Percentiles rank a stretch among this genome's conserved stretches.
Conservation (phyloP, 2,113 vertebrate genomes). For the Nasalis larvatus region DNA sequence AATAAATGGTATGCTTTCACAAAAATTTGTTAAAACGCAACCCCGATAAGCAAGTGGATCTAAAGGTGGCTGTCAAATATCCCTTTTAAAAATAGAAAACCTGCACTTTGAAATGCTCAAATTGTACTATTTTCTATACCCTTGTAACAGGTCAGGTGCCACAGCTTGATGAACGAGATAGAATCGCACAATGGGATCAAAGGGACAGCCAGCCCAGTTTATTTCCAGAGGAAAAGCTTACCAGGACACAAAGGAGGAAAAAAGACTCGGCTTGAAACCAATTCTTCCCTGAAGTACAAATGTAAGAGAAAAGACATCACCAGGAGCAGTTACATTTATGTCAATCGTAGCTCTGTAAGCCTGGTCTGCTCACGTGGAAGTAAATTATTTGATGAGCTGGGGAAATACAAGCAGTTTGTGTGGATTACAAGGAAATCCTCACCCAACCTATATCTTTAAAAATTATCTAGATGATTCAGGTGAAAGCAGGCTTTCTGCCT, state of each 20-base stretch:
- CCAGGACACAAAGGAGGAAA: conserved; percentile 75
- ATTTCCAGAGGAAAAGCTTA: conserved; percentile 78
- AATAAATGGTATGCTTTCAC: conserved; percentile 62
- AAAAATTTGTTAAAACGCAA: conserved; percentile 70
- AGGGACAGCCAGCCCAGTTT: conserved; percentile 78
- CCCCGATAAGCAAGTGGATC: conserved; percentile 62
- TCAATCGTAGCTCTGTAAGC: background rate
- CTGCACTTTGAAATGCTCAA: conserved; percentile 79
- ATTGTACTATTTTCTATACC: conserved; percentile 78
- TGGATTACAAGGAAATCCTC: conserved; percentile 30
- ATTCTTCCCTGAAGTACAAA: conserved; percentile 54
- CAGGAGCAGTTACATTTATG: background rate
- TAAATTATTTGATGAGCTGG: background rate
- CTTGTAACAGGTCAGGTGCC: conserved; percentile 75
- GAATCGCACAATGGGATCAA: conserved; percentile 82
- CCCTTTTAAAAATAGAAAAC: conserved; percentile 71
- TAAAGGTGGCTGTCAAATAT: conserved; percentile 75
- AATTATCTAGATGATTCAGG: conserved; percentile 53
- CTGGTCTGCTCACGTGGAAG: background rate
- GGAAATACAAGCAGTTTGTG: background rate
- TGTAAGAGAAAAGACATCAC: conserved; percentile 39
- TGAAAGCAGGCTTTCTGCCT: conserved; percentile 33
- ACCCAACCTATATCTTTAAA: background rate
- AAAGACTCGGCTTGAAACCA: conserved; percentile 50
- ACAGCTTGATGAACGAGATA: conserved; percentile 82